Evolutionary conservation across 2,888 invertebrate species (phyloP).

Genomic region (Tanypteryx hageni): DNA sequence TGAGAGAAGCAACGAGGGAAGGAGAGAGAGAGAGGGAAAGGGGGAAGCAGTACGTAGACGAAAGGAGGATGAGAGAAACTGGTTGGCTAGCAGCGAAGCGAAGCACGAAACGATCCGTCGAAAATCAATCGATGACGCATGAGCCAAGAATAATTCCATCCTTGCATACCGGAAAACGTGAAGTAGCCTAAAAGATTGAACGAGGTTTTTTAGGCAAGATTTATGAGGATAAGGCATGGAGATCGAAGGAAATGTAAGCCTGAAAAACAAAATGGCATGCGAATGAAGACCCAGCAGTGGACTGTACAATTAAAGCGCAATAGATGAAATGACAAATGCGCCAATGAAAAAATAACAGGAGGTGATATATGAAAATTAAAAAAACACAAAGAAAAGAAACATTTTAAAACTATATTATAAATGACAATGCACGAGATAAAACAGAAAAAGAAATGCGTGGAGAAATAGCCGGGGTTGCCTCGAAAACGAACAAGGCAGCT

Average conservation of each 20-base stretch:
- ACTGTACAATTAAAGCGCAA: no score
- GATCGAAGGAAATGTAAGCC: no score
- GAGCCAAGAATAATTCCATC: no score
- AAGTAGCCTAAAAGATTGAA: no score
- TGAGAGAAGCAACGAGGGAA: background rate
- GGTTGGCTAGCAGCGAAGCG: background rate
- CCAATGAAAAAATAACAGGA: background rate
- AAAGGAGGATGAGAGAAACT: no score
- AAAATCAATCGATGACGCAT: constrained; percentile 3
- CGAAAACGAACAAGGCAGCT: background rate
- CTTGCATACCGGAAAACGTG: no score
- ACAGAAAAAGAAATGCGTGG: background rate
- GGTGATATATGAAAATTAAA: background rate
- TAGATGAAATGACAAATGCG: no score
- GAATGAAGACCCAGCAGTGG: no score
- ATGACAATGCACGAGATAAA: background rate
- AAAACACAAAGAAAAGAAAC: background rate
- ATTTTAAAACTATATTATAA: background rate
- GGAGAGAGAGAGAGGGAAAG: background rate
- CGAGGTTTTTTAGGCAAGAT: no score
- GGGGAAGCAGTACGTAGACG: background rate
- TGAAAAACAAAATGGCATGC: no score
- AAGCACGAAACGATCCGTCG: background rate
- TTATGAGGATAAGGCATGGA: no score
- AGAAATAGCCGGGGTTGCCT: background rate